Percentiles rank a stretch among this genome's conserved stretches.
Conservation (phyloP, 2,113 vertebrate species). For the Psittacara wagleri region DNA sequence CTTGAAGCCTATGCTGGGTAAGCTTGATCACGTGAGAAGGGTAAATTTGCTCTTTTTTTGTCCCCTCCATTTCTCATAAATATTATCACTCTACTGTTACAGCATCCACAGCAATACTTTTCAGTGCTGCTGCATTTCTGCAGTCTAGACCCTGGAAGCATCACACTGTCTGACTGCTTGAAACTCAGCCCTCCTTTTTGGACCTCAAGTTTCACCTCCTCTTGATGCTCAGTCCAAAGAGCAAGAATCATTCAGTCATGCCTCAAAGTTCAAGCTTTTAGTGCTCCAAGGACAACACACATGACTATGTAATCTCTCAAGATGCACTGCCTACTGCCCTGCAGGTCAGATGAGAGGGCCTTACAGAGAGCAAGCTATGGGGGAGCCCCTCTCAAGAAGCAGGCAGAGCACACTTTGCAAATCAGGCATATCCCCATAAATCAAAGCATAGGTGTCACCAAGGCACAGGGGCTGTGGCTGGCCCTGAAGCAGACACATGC, state of each 20-base stretch:
- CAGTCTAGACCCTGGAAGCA: not conserved
- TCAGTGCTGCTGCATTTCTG: not conserved
- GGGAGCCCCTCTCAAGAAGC: not conserved
- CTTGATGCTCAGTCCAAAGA: not conserved
- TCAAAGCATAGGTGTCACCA: not conserved
- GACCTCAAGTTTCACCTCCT: not conserved
- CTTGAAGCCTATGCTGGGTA: fast-evolving
- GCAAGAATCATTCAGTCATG: not conserved
- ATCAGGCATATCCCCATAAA: not conserved
- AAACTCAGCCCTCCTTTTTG: not conserved
- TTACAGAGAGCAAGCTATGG: fast-evolving
- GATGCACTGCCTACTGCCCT: too few relatives aligned
- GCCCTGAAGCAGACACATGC: not conserved
- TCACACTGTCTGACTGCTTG: not conserved
- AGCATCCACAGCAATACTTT: not conserved
- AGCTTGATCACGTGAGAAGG: fast-evolving
- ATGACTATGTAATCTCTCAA: not conserved
- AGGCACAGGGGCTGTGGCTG: not conserved
- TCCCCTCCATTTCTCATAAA: not conserved
- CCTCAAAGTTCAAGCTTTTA: not conserved
- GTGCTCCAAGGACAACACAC: not conserved
- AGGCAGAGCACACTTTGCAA: not conserved
- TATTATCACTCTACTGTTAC: too few relatives aligned
- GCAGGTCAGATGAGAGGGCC: not conserved
- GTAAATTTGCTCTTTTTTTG: not conserved